These are phyloP conservation scores for Cinara cedri DNA, from an alignment of 2,888 invertebrate species.

Conservation along the genomic window DNA sequence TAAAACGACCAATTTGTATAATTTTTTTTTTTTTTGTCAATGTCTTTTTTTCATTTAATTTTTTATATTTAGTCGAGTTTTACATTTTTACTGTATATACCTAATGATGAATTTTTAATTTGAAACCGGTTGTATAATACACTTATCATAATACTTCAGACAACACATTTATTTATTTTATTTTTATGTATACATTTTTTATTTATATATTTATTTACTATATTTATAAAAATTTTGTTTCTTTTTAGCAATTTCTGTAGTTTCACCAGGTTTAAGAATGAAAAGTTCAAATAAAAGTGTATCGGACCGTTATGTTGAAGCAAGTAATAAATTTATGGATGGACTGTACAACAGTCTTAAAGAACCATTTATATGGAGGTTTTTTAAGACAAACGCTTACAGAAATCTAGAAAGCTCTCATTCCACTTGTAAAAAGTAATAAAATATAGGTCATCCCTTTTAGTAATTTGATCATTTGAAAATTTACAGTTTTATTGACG, in stretches of 20 bases:
- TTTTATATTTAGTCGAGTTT: no score
- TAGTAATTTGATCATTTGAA: background rate
- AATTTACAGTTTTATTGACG: conserved; percentile 60
- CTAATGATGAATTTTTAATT: no score
- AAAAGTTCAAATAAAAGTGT: conserved; percentile 62
- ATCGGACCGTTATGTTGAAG: conserved; percentile 63
- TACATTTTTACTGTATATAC: no score
- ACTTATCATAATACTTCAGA: no score
- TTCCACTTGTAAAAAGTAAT: conserved; percentile 62
- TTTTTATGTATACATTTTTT: no score
- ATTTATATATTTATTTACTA: no score
- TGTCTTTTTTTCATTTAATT: no score
- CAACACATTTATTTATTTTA: no score
- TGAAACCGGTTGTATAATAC: no score
- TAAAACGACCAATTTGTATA: no score
- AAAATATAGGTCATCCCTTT: background rate
- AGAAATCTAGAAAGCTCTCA: conserved; percentile 66
- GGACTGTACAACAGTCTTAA: conserved; percentile 65
- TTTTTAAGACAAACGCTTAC: conserved; percentile 65
- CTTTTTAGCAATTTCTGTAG: conserved; percentile 66
- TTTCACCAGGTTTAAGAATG: conserved; percentile 66
- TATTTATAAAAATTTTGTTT: background rate
- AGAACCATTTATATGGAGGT: conserved; percentile 65
- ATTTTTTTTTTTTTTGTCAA: no score
- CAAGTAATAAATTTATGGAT: conserved; percentile 65